Base-by-base conservation (phyloP, 2,113 vertebrate genomes). In the Cynoglossus semilaevis region DNA sequence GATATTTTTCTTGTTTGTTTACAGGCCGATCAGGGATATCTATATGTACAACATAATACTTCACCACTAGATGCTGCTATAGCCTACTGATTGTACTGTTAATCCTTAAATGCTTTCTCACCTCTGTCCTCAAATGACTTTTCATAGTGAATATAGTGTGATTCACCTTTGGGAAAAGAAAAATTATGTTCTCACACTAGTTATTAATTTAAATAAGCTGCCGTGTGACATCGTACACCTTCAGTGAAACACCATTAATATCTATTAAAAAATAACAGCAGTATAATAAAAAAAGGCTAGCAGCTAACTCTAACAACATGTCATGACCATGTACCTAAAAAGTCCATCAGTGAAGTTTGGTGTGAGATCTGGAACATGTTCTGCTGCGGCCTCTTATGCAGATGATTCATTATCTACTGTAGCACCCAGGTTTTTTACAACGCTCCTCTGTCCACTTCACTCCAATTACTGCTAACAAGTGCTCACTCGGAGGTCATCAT, bases 391-490 rank as follows among this genome's bases (percentile, higher is more conserved):
- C 73, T 63, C 72, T 51, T 40, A 51, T 53, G 49, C 43, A 48
- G 63, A 63, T 69, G 54, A 80, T 67, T 79, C 60, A 79, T 75
- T 70, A 72, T 63, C 51, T 29, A 6, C 22, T 29, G 22, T 46
- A 49, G 17, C 43, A 9, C 18, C 46, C 16, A 51, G 61, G 65
- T 61, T 75, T 72, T 29, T 77, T 55, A 64, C 59, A 55, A 55
- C 1, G 40, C 67, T 58, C 52, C 46, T 70, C 63, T 69, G 44
- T 73, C 66, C 64, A 80, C 61, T 75, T 75, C 64, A 65, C 55
- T 72, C 54, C 63, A 79, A 79, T 76, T 73, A 77, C 65, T 56
- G 62, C 48, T 66, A 76, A 82, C 69, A 79, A 78, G 61, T 36
- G 46, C 51, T 67, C 51, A 64, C 60, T 70, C 42, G 7, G 45